Base-by-base conservation (phyloP, 1,140 invertebrate species). In the Phthorimaea operculella region DNA sequence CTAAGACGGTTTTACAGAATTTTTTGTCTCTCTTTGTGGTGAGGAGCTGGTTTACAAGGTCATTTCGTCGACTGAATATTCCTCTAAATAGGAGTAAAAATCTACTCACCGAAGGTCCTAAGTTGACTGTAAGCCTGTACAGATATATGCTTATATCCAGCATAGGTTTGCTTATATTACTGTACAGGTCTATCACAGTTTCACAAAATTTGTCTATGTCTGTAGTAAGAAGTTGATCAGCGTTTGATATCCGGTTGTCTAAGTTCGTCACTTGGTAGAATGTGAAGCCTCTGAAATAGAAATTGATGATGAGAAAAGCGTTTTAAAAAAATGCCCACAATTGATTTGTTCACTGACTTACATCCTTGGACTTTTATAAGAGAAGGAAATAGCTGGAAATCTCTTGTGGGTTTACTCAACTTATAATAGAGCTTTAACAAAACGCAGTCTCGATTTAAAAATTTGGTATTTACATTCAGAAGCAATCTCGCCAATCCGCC, bases 131-230 rank as follows among this genome's bases (percentile, higher is more conserved):
- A 34, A 99, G 86, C 71, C 93, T 92, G 68, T 97, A 94, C 11
- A 98, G 91, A 79, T 99, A 99, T 61, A 99, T 93, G 39, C 93
- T 87, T 44, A 99, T 98, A 83, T 99, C 98, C 57, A 99, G 79
- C 5, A 98, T 72, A 0, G 98, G 98, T 87, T 99, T 99, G 63
- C 95, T 95, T n/a, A 99, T 90, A 83, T 99, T 98, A 48, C 96
- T 97, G 85, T 99, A 99, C 1, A 99, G 86, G 73, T 99, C 96
- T 9, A 96, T 94, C 54, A 98, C 91, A 59, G 95, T 94, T 65
- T 96, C 94, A 79, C 96, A 98, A 85, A 99, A 99, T 81, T 97
- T 97, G 74, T 99, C 97, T 4, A 99, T 93, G 83, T 99, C 98
- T 11, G 94, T 96, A 6, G 97, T 98, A 42, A 99, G 85, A 17